These are phyloP conservation scores for Dipodomys spectabilis DNA, from an alignment of 2,113 vertebrate species.

Conservation along the genomic window DNA sequence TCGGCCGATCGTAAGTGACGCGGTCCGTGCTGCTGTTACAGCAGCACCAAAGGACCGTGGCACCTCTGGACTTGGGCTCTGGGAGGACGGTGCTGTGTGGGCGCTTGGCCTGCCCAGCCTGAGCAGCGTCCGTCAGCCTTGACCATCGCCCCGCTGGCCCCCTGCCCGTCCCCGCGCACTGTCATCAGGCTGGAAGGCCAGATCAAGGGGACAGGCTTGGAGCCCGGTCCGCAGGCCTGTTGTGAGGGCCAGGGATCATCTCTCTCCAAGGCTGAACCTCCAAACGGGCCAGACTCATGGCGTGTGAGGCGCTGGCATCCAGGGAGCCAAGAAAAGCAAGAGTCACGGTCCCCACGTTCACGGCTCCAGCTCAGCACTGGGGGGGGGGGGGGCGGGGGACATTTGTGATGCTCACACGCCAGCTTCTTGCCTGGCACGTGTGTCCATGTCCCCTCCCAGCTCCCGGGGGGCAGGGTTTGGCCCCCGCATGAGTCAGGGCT, in stretches of 20 bases:
- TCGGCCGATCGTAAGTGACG: no score
- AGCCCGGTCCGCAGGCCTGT: not conserved
- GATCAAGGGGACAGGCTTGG: not conserved
- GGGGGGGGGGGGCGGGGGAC: not conserved
- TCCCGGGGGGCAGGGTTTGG: conserved; percentile 33
- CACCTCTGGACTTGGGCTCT: no score
- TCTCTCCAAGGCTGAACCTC: not conserved
- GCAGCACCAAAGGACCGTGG: no score
- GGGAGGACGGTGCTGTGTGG: no score
- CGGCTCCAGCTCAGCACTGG: not conserved
- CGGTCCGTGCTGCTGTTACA: no score
- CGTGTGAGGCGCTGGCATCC: no score
- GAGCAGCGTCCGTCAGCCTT: no score
- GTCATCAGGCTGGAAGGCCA: not conserved
- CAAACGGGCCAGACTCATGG: not conserved
- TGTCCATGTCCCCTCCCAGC: not conserved
- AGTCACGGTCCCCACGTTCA: no score
- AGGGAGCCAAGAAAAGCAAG: not conserved
- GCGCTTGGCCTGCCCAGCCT: no score
- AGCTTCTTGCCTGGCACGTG: conserved; percentile 6
- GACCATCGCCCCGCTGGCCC: not conserved
- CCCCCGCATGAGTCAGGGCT: not conserved
- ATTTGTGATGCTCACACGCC: conserved; percentile 44
- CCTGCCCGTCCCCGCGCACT: not conserved
- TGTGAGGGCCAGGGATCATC: rapidly evolving